phyloP scores from a whole-genome alignment of 1,140 invertebrate genomes.

The Cydia pomonella region DNA sequence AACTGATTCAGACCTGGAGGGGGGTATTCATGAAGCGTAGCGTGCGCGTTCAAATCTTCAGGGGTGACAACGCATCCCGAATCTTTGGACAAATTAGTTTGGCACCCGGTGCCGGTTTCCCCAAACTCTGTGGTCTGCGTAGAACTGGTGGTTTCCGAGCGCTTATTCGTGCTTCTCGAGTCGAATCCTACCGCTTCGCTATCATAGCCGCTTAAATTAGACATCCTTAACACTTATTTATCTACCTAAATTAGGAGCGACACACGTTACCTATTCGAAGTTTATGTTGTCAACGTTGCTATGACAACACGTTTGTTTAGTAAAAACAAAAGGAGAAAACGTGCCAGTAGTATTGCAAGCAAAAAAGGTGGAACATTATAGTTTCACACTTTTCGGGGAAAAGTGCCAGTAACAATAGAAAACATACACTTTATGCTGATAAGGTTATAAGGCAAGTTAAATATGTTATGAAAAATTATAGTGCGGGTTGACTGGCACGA shows the following conservation, averaged over 20 bases:
- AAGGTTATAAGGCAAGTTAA: no score
- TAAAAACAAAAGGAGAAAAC: background rate
- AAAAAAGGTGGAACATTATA: background rate
- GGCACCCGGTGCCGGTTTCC: constrained; percentile 48
- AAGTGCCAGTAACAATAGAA: no score
- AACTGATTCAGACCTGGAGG: constrained; percentile 64
- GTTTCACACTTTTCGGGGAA: background rate
- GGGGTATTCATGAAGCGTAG: constrained; percentile 53
- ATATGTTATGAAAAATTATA: no score
- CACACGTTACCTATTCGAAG: background rate
- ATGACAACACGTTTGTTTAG: background rate
- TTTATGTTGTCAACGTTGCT: constrained; percentile 12
- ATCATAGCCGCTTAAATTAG: constrained; percentile 64
- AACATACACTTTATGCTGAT: no score
- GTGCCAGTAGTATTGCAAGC: background rate
- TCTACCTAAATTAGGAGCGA: background rate
- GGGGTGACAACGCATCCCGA: constrained; percentile 49
- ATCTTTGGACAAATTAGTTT: constrained; percentile 54
- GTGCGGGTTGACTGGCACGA: no score
- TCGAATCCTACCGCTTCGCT: constrained; percentile 67
- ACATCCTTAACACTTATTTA: constrained; percentile 49
- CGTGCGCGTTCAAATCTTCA: constrained; percentile 49
- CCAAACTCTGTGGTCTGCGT: constrained; percentile 64
- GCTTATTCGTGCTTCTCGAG: constrained; percentile 44
- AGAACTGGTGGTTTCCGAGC: constrained; percentile 40